Conservation (phyloP, 2,797 vertebrate genomes). For the Carduelis carduelis region DNA sequence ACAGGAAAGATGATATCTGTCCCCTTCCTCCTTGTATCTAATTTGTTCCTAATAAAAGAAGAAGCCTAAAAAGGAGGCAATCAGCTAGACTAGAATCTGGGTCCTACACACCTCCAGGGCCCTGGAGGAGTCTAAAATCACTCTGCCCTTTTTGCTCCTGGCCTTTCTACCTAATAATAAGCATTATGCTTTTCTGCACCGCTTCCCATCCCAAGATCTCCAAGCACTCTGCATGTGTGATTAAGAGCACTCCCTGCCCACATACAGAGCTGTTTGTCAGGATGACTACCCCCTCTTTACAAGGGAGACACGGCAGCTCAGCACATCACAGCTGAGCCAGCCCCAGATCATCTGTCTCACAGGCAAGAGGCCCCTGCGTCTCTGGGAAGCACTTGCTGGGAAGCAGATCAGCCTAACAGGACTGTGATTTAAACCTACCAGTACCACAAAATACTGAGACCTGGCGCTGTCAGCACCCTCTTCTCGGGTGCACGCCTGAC, state of each 20-base stretch:
- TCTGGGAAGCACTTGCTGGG: neutral
- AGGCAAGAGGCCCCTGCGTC: neutral
- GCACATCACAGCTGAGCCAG: slow-evolving; percentile 11
- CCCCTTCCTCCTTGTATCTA: slow-evolving; percentile 26
- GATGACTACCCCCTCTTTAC: slow-evolving; percentile 37
- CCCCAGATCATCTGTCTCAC: neutral
- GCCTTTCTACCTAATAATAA: slow-evolving; percentile 24
- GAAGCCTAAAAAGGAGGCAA: neutral
- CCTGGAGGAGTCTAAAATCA: neutral
- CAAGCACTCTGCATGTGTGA: slow-evolving; percentile 3
- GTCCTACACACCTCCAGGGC: neutral
- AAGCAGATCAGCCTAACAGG: neutral
- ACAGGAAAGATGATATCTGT: slow-evolving; percentile 23
- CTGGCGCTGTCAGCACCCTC: neutral
- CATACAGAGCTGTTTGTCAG: slow-evolving; percentile 41
- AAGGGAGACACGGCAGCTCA: slow-evolving; percentile 30
- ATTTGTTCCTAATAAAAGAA: slow-evolving; percentile 32
- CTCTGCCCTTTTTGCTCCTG: neutral
- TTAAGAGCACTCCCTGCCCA: slow-evolving; percentile 43
- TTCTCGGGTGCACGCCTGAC: fast-evolving
- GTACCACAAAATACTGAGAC: neutral
- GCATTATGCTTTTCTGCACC: neutral
- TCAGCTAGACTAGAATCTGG: neutral
- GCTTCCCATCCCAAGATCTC: neutral
- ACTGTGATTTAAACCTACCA: neutral